These are phyloP conservation scores for Rhabdomys pumilio DNA, from an alignment of 2,797 vertebrate species.

Conservation along the genomic window DNA sequence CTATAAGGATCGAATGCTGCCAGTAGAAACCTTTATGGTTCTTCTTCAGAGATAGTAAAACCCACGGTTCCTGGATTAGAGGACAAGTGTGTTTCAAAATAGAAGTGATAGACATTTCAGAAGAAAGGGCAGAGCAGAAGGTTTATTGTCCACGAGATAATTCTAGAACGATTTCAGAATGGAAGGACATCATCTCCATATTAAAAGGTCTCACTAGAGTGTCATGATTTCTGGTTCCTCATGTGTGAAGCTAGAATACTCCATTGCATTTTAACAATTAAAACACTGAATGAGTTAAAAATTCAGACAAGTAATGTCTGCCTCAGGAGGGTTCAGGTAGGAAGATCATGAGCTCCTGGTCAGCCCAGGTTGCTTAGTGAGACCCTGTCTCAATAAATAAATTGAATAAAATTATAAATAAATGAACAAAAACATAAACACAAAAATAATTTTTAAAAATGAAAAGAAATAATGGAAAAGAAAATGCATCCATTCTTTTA, in stretches of 20 bases:
- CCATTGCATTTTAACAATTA: background rate
- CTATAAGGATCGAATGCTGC: background rate
- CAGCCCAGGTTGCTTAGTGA: background rate
- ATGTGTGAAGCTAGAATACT: background rate
- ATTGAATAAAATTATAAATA: background rate
- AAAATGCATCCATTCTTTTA: background rate
- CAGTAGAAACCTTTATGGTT: background rate
- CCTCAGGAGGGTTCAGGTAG: background rate
- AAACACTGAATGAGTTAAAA: background rate
- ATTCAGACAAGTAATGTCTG: too few species aligned
- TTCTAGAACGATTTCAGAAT: constrained; percentile 1
- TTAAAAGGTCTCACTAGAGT: background rate
- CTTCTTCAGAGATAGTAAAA: background rate
- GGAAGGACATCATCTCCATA: background rate
- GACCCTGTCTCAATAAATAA: background rate
- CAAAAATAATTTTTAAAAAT: background rate
- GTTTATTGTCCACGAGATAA: background rate
- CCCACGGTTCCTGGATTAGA: background rate
- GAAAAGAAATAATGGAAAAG: background rate
- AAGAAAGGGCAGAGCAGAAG: background rate
- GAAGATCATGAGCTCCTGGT: background rate
- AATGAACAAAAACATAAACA: background rate
- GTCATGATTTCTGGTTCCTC: background rate
- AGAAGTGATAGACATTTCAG: background rate
- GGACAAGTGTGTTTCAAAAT: background rate